These are phyloP conservation scores for Brachionichthys hirsutus DNA, from an alignment of 2,113 vertebrate species.

Conservation along the genomic window DNA sequence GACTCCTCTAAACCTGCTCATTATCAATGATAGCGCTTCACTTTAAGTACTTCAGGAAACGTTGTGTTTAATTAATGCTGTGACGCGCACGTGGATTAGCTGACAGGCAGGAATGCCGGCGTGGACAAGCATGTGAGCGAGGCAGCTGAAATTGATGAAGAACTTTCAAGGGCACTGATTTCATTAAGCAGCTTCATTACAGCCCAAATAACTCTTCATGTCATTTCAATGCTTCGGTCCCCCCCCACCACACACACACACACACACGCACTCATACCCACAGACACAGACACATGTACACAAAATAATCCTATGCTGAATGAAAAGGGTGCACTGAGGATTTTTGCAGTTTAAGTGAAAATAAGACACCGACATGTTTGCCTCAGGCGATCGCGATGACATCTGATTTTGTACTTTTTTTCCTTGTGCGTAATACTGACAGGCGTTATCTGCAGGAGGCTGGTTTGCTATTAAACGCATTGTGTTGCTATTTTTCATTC, in stretches of 20 bases:
- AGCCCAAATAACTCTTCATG: constrained; percentile 83
- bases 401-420: background rate
- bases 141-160: constrained; percentile 85
- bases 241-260: constrained; percentile 26
- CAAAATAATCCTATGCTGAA: constrained; percentile 19
- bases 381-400: constrained; percentile 9
- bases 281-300: constrained; percentile 6
- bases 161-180: constrained; percentile 92
- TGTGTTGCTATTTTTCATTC: constrained; percentile 26
- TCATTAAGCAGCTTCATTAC: constrained; percentile 88
- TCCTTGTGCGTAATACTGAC: background rate
- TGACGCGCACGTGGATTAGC: constrained; percentile 80
- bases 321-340: constrained; percentile 9
- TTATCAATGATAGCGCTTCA: constrained; percentile 86
- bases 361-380: constrained; percentile 12
- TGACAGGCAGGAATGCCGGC: constrained; percentile 79
- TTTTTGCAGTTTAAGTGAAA: constrained; percentile 40
- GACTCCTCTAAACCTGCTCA: constrained; percentile 89
- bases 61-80: constrained; percentile 89
- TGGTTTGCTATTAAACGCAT: constrained; percentile 31
- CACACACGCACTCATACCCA: constrained; percentile 10
- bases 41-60: constrained; percentile 87
- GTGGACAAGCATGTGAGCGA: constrained; percentile 53
- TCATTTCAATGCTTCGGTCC: constrained; percentile 70
- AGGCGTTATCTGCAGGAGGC: background rate